Conservation (phyloP, 2,888 invertebrate species). For the Tipula unca region DNA sequence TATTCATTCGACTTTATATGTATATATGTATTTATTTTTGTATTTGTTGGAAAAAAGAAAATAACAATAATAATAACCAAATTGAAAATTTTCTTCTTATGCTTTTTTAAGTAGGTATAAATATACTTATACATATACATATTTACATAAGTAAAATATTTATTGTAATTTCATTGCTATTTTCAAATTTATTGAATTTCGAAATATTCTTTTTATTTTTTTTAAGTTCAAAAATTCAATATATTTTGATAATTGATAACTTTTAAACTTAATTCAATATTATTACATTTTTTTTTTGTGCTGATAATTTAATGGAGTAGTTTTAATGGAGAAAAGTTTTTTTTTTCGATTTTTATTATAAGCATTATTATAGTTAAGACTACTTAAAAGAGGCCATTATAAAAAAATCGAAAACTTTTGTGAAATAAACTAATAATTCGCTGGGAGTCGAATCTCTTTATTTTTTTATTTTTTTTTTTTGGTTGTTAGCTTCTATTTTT, state of each 20-base stretch:
- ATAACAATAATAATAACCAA: background rate
- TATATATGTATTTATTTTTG: background rate
- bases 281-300: background rate
- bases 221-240: background rate
- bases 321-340: slow-evolving; percentile 3
- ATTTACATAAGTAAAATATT: background rate
- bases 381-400: slow-evolving; percentile 2
- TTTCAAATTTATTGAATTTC: background rate
- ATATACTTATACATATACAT: background rate
- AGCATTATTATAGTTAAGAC: background rate
- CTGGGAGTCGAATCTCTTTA: background rate
- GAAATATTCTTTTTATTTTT: background rate
- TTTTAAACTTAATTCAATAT: background rate
- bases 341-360: background rate
- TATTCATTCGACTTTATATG: background rate
- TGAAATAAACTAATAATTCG: background rate
- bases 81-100: no score
- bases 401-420: background rate
- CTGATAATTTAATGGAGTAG: background rate
- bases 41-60: background rate
- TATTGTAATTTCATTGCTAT: background rate
- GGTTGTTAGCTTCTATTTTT: background rate
- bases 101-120: background rate
- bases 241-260: slow-evolving; percentile 14
- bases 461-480: background rate